Percentiles rank a stretch among this genome's conserved stretches.
Evolutionary conservation across 2,797 vertebrate species (phyloP).

Genomic region (Paguma larvata): DNA sequence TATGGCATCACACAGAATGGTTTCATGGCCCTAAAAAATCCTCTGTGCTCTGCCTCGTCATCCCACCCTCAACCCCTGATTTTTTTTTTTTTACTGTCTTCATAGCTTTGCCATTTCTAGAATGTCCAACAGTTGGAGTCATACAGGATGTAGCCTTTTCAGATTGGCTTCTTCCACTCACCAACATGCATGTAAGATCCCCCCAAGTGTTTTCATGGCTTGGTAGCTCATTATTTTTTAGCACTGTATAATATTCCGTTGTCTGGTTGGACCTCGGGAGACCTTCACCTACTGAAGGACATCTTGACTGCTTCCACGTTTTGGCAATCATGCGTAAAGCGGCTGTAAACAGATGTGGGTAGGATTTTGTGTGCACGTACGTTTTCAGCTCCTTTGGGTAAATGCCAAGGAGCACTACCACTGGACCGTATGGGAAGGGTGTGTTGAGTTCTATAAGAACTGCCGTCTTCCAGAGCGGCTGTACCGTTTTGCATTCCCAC

Average conservation of each 20-base stretch:
- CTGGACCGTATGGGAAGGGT: not conserved
- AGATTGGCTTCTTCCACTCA: not conserved
- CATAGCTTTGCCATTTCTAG: not conserved
- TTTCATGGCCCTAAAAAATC: not conserved
- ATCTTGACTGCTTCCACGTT: not conserved
- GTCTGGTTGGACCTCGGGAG: not conserved
- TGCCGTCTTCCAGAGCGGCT: not conserved
- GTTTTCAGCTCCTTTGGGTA: not conserved
- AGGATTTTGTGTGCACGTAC: not conserved
- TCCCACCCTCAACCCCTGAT: not conserved
- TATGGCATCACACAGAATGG: not conserved
- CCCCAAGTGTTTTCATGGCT: not conserved
- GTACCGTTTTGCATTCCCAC: no score
- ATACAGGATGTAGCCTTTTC: not conserved
- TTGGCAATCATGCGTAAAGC: not conserved
- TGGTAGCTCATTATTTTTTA: not conserved
- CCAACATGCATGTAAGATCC: not conserved
- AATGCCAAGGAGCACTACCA: not conserved
- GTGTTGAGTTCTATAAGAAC: not conserved
- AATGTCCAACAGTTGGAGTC: not conserved
- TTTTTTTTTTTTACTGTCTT: not conserved
- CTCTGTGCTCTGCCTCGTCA: not conserved
- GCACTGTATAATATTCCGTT: not conserved
- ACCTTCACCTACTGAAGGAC: not conserved
- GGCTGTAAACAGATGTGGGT: not conserved